These are phyloP conservation scores for Metopolophium dirhodum DNA, from an alignment of 1,140 invertebrate genomes.

Conservation along the genomic window DNA sequence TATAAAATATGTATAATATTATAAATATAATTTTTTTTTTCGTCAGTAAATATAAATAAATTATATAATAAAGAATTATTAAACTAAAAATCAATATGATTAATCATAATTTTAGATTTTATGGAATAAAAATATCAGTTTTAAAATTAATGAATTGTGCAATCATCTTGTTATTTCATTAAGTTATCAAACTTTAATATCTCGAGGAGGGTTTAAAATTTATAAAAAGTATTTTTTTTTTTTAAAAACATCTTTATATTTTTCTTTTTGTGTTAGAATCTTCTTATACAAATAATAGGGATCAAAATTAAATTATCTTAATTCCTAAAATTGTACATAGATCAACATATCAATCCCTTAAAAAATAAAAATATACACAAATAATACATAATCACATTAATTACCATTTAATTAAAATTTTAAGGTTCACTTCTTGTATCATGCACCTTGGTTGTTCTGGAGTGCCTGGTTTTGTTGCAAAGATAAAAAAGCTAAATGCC, in stretches of 20 bases:
- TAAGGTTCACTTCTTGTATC: not conserved
- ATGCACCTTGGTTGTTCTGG: slow-evolving; percentile 43
- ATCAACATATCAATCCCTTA: not conserved
- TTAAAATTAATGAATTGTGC: not conserved
- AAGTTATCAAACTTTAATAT: not conserved
- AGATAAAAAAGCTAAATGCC: slow-evolving; percentile 88
- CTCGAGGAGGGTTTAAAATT: not conserved
- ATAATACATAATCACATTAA: not conserved
- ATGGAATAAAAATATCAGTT: not conserved
- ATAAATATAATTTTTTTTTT: too few species aligned
- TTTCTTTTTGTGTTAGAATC: not conserved
- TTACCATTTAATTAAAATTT: not conserved
- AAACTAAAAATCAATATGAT: not conserved
- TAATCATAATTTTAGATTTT: not conserved
- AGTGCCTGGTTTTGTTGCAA: slow-evolving; percentile 59
- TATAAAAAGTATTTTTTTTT: not conserved
- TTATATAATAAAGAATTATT: not conserved
- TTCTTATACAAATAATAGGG: not conserved
- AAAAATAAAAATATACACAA: not conserved
- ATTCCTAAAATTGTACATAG: not conserved
- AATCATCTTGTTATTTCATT: not conserved
- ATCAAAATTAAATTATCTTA: not conserved
- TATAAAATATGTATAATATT: too few species aligned
- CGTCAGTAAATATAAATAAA: too few species aligned
- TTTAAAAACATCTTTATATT: not conserved